phyloP scores from a whole-genome alignment of 1,140 invertebrate genomes.

The Drosophila pseudoananassae region DNA sequence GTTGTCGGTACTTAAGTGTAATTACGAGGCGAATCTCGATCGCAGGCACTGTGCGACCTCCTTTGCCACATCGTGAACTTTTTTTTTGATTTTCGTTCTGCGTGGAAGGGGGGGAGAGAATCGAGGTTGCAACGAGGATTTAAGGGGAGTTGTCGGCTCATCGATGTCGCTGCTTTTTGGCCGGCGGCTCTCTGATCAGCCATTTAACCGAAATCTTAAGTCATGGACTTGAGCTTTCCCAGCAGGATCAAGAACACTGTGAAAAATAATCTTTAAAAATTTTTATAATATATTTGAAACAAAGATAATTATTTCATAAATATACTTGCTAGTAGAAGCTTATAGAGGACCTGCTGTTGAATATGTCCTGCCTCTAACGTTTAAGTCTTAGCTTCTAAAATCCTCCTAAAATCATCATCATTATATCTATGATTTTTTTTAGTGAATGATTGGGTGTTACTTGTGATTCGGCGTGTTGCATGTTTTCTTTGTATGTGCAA shows the following conservation, averaged over 20 bases:
- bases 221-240: constrained; percentile 26
- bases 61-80: constrained; percentile 72
- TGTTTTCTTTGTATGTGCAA: constrained; percentile 47
- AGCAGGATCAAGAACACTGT: constrained; percentile 29
- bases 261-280: constrained; percentile 1
- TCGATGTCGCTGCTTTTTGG: constrained; percentile 33
- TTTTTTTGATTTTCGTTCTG: constrained; percentile 13
- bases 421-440: not conserved
- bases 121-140: constrained; percentile 10
- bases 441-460: constrained; percentile 34
- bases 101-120: not conserved
- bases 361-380: too few relatives aligned
- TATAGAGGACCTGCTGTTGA: too few relatives aligned
- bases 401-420: not conserved
- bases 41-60: constrained; percentile 61
- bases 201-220: constrained; percentile 44
- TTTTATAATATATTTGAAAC: not conserved
- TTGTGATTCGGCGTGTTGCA: constrained; percentile 44
- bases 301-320: too few relatives aligned
- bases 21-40: constrained; percentile 65
- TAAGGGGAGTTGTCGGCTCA: constrained; percentile 29
- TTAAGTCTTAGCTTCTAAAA: not conserved
- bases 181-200: constrained; percentile 16
- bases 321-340: too few relatives aligned
- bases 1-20: constrained; percentile 76